Base-by-base conservation (phyloP, 1,140 invertebrate species). In the Drosophila kohkoa region DNA sequence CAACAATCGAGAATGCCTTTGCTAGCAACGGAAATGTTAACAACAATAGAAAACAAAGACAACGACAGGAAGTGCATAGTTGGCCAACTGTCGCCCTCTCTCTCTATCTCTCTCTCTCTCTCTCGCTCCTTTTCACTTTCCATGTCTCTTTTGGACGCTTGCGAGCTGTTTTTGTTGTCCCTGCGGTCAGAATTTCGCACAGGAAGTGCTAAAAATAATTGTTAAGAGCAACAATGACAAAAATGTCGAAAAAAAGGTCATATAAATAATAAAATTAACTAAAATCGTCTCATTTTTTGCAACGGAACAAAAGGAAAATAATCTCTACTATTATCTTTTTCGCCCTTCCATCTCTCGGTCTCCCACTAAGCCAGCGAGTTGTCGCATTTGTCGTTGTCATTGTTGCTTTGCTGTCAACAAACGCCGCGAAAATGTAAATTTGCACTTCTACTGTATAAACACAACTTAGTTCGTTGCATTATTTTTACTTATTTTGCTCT, bases 251-350 rank as follows among this genome's bases (percentile, higher is more conserved):
- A 67, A 54, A 71, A 41, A 54, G 11, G 38, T 16, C 32, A 60
- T 72, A 66, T 75, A 75, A 75, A 75, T 76, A 76, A 76, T 72
- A 48, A 72, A 71, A 76, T 72, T 72, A 76, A 76, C 68, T 65
- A 49, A 64, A 64, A 32, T n/a, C 13, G 30, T 10, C 16, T 57
- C 38, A 41, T 46, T 64, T 60, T 60, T 70, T 35, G 2, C 7
- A 32, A 11, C 32, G 52, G 15, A 62, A 45, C 55, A 67, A 54
- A 49, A 51, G 35, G 7, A 13, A 58, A 57, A 57, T 15, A 15
- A 43, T 65, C 25, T 32, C 63, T 43, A 45, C 13, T 30, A 10
- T 10, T 55, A 10, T 55, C 10, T 25, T 49, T 41, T 11, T 41
- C 48, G 6, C 13, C 28, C 46, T 13, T 28, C 15, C 30, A 1